Conservation (phyloP, 2,113 vertebrate species). For the Oncorhynchus gorbuscha region DNA sequence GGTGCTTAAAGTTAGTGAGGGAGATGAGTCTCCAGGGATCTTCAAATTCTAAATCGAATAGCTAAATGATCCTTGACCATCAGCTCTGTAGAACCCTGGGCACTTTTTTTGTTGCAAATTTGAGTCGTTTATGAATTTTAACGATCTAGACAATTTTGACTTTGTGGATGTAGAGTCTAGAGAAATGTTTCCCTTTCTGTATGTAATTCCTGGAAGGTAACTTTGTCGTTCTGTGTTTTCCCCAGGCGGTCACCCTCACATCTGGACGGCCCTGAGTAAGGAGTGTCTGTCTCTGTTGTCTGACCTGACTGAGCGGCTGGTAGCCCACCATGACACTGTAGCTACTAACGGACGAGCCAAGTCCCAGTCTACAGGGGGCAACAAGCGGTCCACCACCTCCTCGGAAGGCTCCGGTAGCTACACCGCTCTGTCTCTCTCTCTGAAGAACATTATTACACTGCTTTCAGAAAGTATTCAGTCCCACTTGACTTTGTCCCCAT, state of each 20-base stretch:
- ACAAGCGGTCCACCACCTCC: conserved; percentile 59
- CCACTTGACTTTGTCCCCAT: no score
- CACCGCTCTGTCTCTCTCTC: background rate
- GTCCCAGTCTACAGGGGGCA: conserved; percentile 68
- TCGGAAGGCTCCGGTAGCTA: conserved; percentile 68
- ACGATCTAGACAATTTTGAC: no score
- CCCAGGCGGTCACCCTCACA: conserved; percentile 92
- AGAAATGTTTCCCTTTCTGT: background rate
- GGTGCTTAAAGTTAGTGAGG: no score
- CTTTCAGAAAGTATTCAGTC: background rate
- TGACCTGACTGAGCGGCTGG: conserved; percentile 86
- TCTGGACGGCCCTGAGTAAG: conserved; percentile 88
- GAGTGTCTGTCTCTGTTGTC: conserved; percentile 87
- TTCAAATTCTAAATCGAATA: no score
- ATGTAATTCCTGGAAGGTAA: background rate
- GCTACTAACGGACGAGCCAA: conserved; percentile 87
- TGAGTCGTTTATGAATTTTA: no score
- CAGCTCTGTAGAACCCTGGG: no score
- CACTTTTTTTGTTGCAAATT: no score
- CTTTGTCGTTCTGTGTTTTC: background rate
- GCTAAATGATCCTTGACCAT: no score
- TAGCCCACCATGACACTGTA: conserved; percentile 85
- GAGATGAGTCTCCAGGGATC: no score
- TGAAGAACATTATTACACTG: no score
- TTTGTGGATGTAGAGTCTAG: no score